A percentile compares a stretch with the other conserved stretches of the same genome.
phyloP scores from a whole-genome alignment of 2,888 invertebrate species.

The Mesoligia furuncula region DNA sequence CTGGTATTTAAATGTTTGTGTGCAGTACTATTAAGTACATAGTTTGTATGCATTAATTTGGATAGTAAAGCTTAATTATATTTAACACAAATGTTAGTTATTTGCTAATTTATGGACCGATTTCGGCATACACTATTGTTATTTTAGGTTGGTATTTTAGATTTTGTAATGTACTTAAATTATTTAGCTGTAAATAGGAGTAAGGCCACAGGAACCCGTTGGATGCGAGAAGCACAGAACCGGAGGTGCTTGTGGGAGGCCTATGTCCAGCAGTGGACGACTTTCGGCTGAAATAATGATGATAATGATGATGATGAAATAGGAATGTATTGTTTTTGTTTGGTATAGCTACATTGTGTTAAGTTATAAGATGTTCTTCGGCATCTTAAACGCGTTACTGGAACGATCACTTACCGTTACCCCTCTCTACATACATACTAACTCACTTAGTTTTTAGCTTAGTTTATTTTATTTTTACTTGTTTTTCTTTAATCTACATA shows the following conservation, averaged over 20 bases:
- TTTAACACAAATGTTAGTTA: constrained; percentile 43
- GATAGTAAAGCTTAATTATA: constrained; percentile 44
- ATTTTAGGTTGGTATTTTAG: constrained; percentile 24
- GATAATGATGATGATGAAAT: no score
- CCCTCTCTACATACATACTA: no score
- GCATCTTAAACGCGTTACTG: constrained; percentile 2
- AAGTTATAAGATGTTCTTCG: constrained; percentile 7
- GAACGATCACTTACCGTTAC: no score
- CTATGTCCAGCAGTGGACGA: no score
- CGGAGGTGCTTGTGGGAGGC: no score
- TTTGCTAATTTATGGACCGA: constrained; percentile 35
- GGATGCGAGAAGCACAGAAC: no score
- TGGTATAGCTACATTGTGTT: background rate
- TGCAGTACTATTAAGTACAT: constrained; percentile 19
- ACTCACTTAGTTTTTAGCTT: no score
- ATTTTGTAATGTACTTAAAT: constrained; percentile 26
- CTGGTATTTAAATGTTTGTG: constrained; percentile 43
- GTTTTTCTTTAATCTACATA: no score
- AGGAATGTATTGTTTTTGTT: constrained; percentile 25
- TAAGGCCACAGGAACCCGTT: no score
- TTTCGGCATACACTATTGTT: constrained; percentile 13
- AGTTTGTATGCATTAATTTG: constrained; percentile 44
- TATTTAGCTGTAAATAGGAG: constrained; percentile 6
- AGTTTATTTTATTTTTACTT: no score
- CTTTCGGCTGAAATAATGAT: no score